Conservation (phyloP, 1,140 invertebrate species). For the Cardiocondyla obscurior region DNA sequence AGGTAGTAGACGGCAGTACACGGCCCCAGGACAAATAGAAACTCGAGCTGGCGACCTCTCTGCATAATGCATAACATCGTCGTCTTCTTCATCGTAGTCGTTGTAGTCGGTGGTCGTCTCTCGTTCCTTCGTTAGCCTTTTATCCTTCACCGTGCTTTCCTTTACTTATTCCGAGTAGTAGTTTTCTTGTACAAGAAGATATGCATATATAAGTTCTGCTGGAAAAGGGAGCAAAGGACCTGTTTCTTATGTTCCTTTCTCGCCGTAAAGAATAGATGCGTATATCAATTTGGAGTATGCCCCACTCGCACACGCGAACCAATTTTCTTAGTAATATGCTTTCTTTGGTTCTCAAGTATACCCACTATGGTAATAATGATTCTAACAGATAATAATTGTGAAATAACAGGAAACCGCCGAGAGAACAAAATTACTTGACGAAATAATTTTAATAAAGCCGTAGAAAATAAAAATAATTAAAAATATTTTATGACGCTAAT, state of each 20-base stretch:
- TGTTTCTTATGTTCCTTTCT: background rate
- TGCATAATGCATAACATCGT: constrained; percentile 76
- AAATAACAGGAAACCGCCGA: background rate
- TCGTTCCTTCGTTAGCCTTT: constrained; percentile 73
- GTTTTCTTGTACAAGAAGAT: constrained; percentile 36
- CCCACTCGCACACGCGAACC: background rate
- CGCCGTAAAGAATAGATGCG: constrained; percentile 27
- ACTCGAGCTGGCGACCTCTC: constrained; percentile 65
- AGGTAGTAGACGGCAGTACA: constrained; percentile 28
- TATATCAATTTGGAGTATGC: constrained; percentile 24
- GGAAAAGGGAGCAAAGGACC: constrained; percentile 48
- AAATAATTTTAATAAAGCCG: background rate
- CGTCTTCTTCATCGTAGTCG: constrained; percentile 59
- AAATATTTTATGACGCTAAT: background rate
- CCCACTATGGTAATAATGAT: no score
- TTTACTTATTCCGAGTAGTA: constrained; percentile 34
- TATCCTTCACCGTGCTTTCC: constrained; percentile 54
- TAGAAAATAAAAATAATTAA: background rate
- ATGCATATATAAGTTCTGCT: constrained; percentile 53
- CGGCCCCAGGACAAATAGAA: constrained; percentile 67
- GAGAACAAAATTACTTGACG: background rate
- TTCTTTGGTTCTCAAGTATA: background rate
- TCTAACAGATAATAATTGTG: background rate
- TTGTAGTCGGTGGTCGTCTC: constrained; percentile 48
- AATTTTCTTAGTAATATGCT: constrained; percentile 19